phyloP scores from a whole-genome alignment of 2,797 vertebrate species.

The Botia almorhae region DNA sequence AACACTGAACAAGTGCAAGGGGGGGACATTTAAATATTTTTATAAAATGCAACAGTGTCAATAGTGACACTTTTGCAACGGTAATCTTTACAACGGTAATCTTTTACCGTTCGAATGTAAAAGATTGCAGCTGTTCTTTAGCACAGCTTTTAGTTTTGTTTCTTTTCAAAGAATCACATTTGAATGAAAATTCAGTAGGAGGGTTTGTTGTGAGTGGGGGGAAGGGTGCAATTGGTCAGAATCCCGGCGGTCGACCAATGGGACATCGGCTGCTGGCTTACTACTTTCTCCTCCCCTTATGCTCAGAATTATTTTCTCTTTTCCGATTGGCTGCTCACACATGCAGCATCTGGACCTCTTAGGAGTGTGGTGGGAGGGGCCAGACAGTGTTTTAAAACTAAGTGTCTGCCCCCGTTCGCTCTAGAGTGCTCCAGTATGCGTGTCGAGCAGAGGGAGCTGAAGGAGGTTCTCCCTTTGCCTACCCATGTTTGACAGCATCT shows the following conservation, averaged over 20 bases:
- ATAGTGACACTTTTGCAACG: too few species aligned
- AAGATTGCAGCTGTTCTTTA: constrained; percentile 77
- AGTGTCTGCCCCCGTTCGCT: constrained; percentile 73
- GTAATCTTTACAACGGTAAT: too few species aligned
- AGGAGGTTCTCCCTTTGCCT: constrained; percentile 42
- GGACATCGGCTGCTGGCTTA: constrained; percentile 51
- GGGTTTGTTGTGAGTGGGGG: constrained; percentile 77
- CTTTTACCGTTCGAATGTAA: constrained; percentile 69
- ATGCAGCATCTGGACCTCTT: constrained; percentile 62
- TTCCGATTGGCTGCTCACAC: constrained; percentile 69
- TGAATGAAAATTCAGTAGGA: constrained; percentile 81
- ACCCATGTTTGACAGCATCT: constrained; percentile 52
- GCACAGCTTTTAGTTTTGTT: constrained; percentile 47
- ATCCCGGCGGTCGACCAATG: constrained; percentile 71
- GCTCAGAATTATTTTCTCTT: constrained; percentile 53
- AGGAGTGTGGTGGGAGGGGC: constrained; percentile 69
- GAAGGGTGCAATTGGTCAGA: constrained; percentile 73
- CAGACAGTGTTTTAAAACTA: constrained; percentile 72
- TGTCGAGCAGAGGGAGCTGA: constrained; percentile 51
- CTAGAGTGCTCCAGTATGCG: constrained; percentile 62
- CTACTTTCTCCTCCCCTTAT: constrained; percentile 59
- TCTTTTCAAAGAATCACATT: constrained; percentile 80
- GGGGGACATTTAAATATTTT: constrained; percentile 53
- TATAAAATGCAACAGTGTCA: too few species aligned
- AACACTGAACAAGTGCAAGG: constrained; percentile 59